A percentile compares a stretch with the other conserved stretches of the same genome.
Conservation (phyloP, 1,140 invertebrate genomes). For the Meloidogyne exigua region DNA sequence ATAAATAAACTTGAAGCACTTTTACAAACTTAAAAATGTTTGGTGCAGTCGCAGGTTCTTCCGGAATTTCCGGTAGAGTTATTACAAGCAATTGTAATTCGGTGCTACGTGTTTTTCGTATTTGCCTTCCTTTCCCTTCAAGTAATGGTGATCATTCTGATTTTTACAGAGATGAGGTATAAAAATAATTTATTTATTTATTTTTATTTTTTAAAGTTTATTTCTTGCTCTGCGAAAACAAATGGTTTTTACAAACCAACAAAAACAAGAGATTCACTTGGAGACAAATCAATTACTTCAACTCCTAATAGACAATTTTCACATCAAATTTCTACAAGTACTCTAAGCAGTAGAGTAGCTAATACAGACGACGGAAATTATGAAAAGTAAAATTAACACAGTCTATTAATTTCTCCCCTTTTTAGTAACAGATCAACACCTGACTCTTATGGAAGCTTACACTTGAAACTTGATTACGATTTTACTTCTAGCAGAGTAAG, state of each 20-base stretch:
- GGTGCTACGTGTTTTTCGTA: constrained; percentile 31
- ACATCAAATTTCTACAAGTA: constrained; percentile 1
- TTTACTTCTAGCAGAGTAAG: constrained; percentile 89
- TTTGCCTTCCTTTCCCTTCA: constrained; percentile 31
- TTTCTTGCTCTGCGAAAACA: background rate
- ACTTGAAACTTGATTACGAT: constrained; percentile 83
- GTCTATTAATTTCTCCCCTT: background rate
- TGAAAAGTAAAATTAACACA: constrained; percentile 1
- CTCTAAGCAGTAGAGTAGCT: background rate
- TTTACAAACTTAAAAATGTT: too few relatives aligned
- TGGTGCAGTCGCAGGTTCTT: background rate
- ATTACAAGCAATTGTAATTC: constrained; percentile 29
- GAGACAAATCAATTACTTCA: background rate
- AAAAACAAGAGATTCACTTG: background rate
- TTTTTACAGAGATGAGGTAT: constrained; percentile 1
- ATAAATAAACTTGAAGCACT: too few relatives aligned
- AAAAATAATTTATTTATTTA: background rate
- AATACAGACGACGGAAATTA: background rate
- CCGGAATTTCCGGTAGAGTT: constrained; percentile 16
- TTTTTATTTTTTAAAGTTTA: background rate
- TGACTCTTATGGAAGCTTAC: constrained; percentile 42
- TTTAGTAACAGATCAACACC: background rate
- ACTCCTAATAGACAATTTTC: constrained; percentile 11
- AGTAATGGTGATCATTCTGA: background rate
- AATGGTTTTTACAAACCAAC: background rate